Evolutionary conservation across 2,113 vertebrate species (phyloP), one percentile per base, ranked within the genome.

Genomic region (Ictidomys tridecemlineatus): DNA sequence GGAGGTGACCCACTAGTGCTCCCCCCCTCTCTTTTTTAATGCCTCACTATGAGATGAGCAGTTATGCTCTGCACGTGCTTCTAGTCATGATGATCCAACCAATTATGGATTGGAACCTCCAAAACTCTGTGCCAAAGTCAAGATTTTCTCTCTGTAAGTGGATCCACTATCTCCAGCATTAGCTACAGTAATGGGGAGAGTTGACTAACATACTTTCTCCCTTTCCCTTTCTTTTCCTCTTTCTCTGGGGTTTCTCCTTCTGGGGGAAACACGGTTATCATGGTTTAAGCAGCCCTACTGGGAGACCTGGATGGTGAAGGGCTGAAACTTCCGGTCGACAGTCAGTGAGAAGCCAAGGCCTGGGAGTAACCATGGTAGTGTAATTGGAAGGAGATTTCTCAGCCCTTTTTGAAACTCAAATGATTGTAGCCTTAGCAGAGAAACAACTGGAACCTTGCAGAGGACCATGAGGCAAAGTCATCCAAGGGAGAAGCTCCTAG

Each of bases 1-100:
- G 77, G 65, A 8, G 4, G 5, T 58, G 5, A 11, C 26, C 39
- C 26, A 17, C 9, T 2, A 58, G 0, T 6, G 2, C 2, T 10
- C 14, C 5, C 26, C 26, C 10, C 22, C 18, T 37, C 26, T 37
- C 26, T 56, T 4, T 26, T 28, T 28, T 24, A 39, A 9, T 53
- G 22, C 30, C 8, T 17, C 20, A 13, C 78, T 30, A 1, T 18
- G 30, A 69, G 26, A 2, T 18, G 28, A 56, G 4, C 53, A 18
- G 17, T 8, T 26, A 13, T 42, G 8, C 5, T 77, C 5, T 42
- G 8, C 13, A 76, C 0, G 0, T 42, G 13, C 53, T 61, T 61
- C 13, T 14, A 26, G 45, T 8, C 69, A 48, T 32, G 63, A 24
- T 48, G 20, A 30, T 20, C 37, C 61, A n/a, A 84, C n/a, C 10